These are phyloP conservation scores for Blastomussa wellsi DNA, from an alignment of 92 coral and sea anemone species.

Conservation along the genomic window DNA sequence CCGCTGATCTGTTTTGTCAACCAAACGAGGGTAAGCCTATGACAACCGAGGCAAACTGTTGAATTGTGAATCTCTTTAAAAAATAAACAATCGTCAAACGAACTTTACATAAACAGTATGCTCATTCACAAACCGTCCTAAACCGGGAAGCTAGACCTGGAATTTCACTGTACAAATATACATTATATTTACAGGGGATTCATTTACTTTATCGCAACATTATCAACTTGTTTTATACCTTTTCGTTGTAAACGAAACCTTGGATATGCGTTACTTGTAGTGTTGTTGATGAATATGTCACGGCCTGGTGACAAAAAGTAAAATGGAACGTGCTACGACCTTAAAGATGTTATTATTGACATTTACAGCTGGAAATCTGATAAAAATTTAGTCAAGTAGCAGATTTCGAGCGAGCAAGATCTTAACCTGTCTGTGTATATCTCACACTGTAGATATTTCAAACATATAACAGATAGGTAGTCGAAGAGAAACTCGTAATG, in stretches of 20 bases:
- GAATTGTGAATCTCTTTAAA: not conserved
- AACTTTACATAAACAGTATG: not conserved
- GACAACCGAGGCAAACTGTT: not conserved
- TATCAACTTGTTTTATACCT: not conserved
- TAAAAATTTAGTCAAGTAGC: not conserved
- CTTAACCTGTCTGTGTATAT: not conserved
- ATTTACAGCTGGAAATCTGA: not conserved
- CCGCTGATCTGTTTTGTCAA: not conserved
- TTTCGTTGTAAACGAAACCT: not conserved
- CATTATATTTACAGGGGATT: slow-evolving; percentile 1
- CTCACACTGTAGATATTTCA: not conserved
- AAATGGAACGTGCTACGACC: not conserved
- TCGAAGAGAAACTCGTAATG: not conserved
- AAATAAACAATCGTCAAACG: not conserved
- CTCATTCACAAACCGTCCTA: not conserved
- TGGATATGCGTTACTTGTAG: not conserved
- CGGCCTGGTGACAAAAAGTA: not conserved
- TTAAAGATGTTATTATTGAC: not conserved
- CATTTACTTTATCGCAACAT: slow-evolving; percentile 6
- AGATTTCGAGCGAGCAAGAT: not conserved
- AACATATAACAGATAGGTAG: not conserved
- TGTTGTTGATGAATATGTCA: not conserved
- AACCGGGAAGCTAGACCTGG: not conserved
- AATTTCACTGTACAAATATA: slow-evolving; percentile 27
- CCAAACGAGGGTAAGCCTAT: not conserved